Evolutionary conservation across 1,140 invertebrate genomes (phyloP), one percentile per base, ranked within the genome.

Genomic region (Planococcus citri): DNA sequence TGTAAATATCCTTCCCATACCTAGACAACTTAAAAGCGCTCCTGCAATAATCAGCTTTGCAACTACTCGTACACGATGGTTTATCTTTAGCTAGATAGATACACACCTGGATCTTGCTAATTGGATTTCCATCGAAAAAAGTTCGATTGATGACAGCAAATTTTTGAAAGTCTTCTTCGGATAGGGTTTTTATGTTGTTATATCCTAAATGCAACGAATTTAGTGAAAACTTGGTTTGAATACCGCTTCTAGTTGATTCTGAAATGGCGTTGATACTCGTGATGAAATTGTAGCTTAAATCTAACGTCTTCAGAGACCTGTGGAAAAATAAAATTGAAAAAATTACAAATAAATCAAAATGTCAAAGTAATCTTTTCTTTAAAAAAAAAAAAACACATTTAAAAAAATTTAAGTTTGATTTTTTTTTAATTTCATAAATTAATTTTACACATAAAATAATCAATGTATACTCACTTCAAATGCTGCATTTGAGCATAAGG

Each of bases 211-310:
- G 80, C 0, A 91, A 78, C 64, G 82, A 80, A 71, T 90, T 87
- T 71, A 90, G 74, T 27, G 82, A 83, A 61, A 88, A 74, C 20
- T 72, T 72, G 9, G 67, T 58, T 1, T 68, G 58, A 14, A 67
- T 61, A 6, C 68, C 72, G 51, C 75, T 71, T 60, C 68, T 71
- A 33, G 70, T 71, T 14, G 83, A 83, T 14, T 83, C 84, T n/a
- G 41, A 51, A 9, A 51, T 17, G 6, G 41, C 41, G n/a, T 51
- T 51, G 2, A 51, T 51, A n/a, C 17, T 20, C 41, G 6, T 17
- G 71, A 94, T 91, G n/a, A 86, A 80, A 77, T 95, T 95, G 72
- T 86, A 85, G n/a, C 87, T 88, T 12, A 94, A 81, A 76, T 94
- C 89, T 60, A 95, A 77, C 12, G 83, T 82, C 71, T 85, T 85